Evolutionary conservation across 2,888 invertebrate species (phyloP), one percentile per base, ranked within the genome.

Genomic region (Drosophila lutescens): DNA sequence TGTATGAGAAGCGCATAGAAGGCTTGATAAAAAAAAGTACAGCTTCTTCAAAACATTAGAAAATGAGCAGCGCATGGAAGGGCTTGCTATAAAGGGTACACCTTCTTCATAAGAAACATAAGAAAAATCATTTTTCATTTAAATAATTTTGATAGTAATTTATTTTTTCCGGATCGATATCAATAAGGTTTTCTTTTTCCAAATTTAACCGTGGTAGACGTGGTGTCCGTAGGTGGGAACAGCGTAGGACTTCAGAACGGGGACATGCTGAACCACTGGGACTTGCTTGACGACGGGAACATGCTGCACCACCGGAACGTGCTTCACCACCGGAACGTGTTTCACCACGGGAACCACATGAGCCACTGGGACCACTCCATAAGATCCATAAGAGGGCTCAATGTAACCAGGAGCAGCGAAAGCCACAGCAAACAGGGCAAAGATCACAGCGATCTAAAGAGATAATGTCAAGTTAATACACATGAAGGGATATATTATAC

Each of bases 371-470:
- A 60, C 41, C 30, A 70, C 68, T 4, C 60, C 65, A 43, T 72
- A 71, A 30, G 41, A 63, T 4, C 60, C 65, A 43, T 72, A 71
- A 30, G 41, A 63, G 10, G 60, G 61, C 7, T 77, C 67, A 10
- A 78, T 20, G 34, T 49, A 77, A 5, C 77, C 54, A 40, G 78
- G 78, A 58, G 78, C 77, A 17, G 79, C 78, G 4, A 69, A 50
- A 9, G 60, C 60, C 7, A 76, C 7, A 12, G 67, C 44, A 10
- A 70, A 2, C 53, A 78, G 43, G 12, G 70, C 78, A 10, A 78
- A 20, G 26, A 78, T 38, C 9, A 49, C 56, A 9, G 77, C 61
- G 38, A 77, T 38, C 80, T 78, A 0, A 0, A 51, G 12, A 4
- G 4, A 17, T 17, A 9, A 2, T 30, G 0, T 5, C 3, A 1